Base-by-base conservation (phyloP, 2,113 vertebrate species). In the Apistogramma diplotaenia region DNA sequence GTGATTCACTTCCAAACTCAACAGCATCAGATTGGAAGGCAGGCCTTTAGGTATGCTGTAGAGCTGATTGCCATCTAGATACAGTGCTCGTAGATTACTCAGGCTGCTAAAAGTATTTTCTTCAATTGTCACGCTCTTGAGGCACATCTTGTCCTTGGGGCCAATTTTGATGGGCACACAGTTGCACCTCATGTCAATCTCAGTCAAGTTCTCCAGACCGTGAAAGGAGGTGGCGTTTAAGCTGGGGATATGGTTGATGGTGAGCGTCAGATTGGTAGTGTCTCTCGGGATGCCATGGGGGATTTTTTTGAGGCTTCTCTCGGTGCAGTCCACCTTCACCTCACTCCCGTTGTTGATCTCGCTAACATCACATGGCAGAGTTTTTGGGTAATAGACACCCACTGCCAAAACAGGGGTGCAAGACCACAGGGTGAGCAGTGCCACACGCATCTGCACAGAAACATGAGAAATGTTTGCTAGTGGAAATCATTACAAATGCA, bases 161-260 rank as follows among this genome's bases (percentile, higher is more conserved):
- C 97, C 98, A 2, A 97, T 29, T 90, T 78, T 97, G 81, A 92
- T 27, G 21, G 98, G 98, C 58, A 99, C 82, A 56, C 98, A 99
- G 92, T 99, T 99, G 92, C 98, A 99, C 76, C 97, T 95, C 92
- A 99, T 96, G 87, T 99, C 97, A 6, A 99, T 95, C 90, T 98
- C 98, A 2, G 93, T 79, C 4, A 99, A 94, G 27, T 96, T 94
- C 18, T 92, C 81, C 74, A 99, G 95, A 5, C 56, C 87, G 2
- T 76, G 56, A 75, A 99, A 99, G 3, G 97, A 95, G 23, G 87
- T 92, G 65, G 91, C 90, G 43, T 93, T 93, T 72, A 99, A 94
- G 1, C 60, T 54, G 1, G 94, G 93, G 59, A 99, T 98, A 29
- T 96, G 95, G 87, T 99, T 99, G 89, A 99, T 98, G 80, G 95